A percentile compares a stretch with the other conserved stretches of the same genome.
Evolutionary conservation across 2,888 invertebrate species (phyloP).

Genomic region (Eretmocerus hayati): DNA sequence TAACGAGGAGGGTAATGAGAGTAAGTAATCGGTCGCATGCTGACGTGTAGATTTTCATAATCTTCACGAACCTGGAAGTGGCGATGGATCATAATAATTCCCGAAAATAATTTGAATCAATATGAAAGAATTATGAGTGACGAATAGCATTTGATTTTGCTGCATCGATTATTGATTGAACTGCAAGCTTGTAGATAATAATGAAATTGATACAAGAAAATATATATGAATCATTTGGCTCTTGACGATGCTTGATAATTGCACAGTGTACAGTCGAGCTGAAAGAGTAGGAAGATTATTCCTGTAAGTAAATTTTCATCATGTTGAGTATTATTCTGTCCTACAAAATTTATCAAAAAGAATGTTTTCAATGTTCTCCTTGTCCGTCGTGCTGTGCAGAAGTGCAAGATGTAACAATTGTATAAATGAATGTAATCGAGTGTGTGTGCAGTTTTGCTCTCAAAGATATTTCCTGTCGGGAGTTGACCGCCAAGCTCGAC

Average conservation of each 20-base stretch:
- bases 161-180: constrained; percentile 24
- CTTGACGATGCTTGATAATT: constrained; percentile 16
- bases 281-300: constrained; percentile 17
- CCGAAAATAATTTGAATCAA: neutral
- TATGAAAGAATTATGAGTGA: constrained; percentile 4
- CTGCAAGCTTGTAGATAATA: constrained; percentile 28
- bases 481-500: constrained; percentile 19
- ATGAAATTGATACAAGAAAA: constrained; percentile 12
- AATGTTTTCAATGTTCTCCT: constrained; percentile 13
- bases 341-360: constrained; percentile 16
- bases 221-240: constrained; percentile 11
- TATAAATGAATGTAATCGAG: constrained; percentile 22
- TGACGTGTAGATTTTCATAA: constrained; percentile 20
- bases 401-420: constrained; percentile 16
- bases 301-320: constrained; percentile 18
- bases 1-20: neutral
- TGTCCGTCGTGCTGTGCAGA: constrained; percentile 18
- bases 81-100: constrained; percentile 15
- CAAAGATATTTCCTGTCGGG: constrained; percentile 14
- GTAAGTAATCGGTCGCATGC: constrained; percentile 2
- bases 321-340: constrained; percentile 20
- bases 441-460: constrained; percentile 21
- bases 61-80: too few relatives aligned
- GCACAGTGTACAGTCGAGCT: constrained; percentile 11
- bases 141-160: constrained; percentile 14